These are phyloP conservation scores for Chloroclysta siterata DNA, from an alignment of 2,888 invertebrate species.

Conservation along the genomic window DNA sequence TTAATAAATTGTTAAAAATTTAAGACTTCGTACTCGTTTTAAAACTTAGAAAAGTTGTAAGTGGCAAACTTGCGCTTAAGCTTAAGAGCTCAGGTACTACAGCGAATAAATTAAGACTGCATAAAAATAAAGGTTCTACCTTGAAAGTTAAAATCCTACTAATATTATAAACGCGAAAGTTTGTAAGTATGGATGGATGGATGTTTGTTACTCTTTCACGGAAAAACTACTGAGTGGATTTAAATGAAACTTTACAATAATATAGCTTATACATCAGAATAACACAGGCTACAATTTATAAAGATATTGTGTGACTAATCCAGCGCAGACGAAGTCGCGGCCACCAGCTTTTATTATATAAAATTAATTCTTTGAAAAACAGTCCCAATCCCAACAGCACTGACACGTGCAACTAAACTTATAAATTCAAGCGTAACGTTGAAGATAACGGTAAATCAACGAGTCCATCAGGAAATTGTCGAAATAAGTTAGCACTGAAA, in stretches of 20 bases:
- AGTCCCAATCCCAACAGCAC: background rate
- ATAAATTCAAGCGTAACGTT: background rate
- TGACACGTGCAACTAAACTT: background rate
- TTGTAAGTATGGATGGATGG: too few species aligned
- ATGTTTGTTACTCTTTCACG: too few species aligned
- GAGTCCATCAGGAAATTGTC: slow-evolving; percentile 16
- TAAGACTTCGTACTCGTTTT: background rate
- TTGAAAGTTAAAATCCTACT: too few species aligned
- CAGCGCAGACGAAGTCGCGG: too few species aligned
- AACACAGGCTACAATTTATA: too few species aligned
- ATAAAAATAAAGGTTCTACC: background rate
- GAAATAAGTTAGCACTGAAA: slow-evolving; percentile 15
- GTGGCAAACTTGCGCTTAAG: slow-evolving; percentile 12
- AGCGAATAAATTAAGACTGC: background rate
- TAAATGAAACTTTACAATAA: too few species aligned
- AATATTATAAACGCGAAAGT: too few species aligned
- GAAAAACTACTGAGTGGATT: too few species aligned
- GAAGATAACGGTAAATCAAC: slow-evolving; percentile 8
- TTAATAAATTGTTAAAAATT: slow-evolving; percentile 15
- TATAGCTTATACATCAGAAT: too few species aligned
- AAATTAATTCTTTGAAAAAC: too few species aligned
- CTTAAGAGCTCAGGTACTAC: slow-evolving; percentile 18
- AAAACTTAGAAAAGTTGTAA: slow-evolving; percentile 16
- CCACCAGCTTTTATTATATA: too few species aligned
- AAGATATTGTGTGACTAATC: too few species aligned